A percentile compares a stretch with the other conserved stretches of the same genome.
These are phyloP conservation scores for Neoarius graeffei DNA, from an alignment of 2,113 vertebrate genomes.

Conservation along the genomic window DNA sequence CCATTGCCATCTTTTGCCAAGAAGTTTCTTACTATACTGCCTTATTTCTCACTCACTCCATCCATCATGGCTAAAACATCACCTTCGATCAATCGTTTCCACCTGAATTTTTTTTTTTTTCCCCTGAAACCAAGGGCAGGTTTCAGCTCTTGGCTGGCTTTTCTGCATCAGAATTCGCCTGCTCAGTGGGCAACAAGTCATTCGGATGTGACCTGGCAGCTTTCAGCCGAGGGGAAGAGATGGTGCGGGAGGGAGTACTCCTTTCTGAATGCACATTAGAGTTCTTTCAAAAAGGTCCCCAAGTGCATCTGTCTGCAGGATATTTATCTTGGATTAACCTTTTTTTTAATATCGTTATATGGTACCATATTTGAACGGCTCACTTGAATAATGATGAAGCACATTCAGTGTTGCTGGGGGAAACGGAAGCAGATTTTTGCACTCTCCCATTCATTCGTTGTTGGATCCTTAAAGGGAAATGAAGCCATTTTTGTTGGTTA, in stretches of 20 bases:
- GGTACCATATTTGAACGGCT: neutral
- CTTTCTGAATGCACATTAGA: constrained; percentile 10
- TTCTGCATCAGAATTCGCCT: constrained; percentile 9
- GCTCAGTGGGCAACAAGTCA: constrained; percentile 20
- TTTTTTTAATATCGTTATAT: neutral
- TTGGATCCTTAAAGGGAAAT: constrained; percentile 16
- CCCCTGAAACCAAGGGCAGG: neutral
- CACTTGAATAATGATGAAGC: constrained; percentile 4
- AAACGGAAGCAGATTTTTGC: constrained; percentile 42
- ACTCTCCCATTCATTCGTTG: constrained; percentile 14
- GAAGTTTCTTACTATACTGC: neutral
- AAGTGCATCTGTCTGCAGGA: too few species aligned
- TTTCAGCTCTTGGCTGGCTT: constrained; percentile 20
- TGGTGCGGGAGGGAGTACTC: constrained; percentile 1
- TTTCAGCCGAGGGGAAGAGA: constrained; percentile 1
- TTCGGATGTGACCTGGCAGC: constrained; percentile 46
- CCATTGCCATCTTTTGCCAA: neutral
- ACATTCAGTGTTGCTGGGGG: constrained; percentile 46
- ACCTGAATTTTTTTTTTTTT: constrained; percentile 12
- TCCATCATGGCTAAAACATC: constrained; percentile 12
- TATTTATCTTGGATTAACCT: neutral
- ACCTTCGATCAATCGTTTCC: constrained; percentile 19
- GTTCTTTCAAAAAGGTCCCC: neutral
- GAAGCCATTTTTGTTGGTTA: constrained; percentile 26
- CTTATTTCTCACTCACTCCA: neutral